Percentiles rank a stretch among this genome's conserved stretches.
Conservation (phyloP, 1,140 invertebrate species). For the Pemphigus obesinymphae region DNA sequence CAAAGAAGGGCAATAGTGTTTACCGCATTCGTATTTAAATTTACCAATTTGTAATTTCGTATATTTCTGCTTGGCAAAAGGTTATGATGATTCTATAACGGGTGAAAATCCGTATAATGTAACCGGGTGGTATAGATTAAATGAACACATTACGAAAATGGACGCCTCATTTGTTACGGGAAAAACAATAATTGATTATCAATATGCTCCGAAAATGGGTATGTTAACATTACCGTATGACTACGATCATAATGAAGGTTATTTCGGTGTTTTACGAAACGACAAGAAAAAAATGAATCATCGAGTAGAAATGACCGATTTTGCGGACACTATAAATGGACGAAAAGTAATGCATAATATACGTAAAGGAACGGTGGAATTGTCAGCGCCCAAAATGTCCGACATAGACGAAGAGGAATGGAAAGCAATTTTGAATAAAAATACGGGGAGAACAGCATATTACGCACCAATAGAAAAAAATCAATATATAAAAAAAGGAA, state of each 20-base stretch:
- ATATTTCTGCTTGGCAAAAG: neutral
- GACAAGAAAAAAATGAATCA: too few species aligned
- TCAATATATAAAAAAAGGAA: neutral
- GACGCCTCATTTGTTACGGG: neutral
- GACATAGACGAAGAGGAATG: neutral
- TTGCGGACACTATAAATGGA: too few species aligned
- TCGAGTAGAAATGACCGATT: too few species aligned
- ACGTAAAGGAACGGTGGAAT: too few species aligned
- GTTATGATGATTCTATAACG: too few species aligned
- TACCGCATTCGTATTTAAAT: neutral
- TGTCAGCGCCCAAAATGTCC: neutral
- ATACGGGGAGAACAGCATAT: neutral
- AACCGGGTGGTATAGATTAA: neutral
- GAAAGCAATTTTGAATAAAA: neutral
- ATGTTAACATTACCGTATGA: neutral
- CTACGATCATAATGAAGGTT: too few species aligned
- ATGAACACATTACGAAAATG: neutral
- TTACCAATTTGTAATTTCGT: neutral
- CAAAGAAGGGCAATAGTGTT: neutral
- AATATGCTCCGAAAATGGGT: neutral
- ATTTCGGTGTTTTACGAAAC: too few species aligned
- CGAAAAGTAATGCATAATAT: too few species aligned
- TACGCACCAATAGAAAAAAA: neutral
- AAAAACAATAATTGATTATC: neutral
- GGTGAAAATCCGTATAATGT: too few species aligned